A percentile compares a stretch with the other conserved stretches of the same genome.
These are phyloP conservation scores for Phoebastria nigripes DNA, from an alignment of 2,797 vertebrate genomes.

Conservation along the genomic window DNA sequence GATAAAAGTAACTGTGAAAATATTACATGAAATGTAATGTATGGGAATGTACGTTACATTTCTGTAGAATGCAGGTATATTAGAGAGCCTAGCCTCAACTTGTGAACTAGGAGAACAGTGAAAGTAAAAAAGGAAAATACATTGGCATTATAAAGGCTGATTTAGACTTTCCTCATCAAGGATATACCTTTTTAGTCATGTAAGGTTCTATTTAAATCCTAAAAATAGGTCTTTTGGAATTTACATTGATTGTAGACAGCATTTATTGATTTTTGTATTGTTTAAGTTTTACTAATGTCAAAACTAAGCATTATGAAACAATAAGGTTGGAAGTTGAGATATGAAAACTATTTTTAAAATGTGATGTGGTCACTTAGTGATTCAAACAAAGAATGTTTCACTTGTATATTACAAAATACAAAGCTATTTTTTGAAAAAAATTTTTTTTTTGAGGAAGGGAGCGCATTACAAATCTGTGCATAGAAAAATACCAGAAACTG, in stretches of 20 bases:
- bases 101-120: background rate
- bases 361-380: background rate
- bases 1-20: background rate
- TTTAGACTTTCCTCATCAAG: background rate
- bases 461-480: background rate
- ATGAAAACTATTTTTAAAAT: background rate
- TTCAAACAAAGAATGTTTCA: background rate
- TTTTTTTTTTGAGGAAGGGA: background rate
- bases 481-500: background rate
- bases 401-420: background rate
- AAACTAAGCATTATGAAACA: background rate
- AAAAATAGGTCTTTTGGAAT: background rate
- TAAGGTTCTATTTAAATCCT: background rate
- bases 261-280: background rate
- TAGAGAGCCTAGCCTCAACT: background rate
- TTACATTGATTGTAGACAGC: background rate
- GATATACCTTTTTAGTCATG: background rate
- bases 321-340: background rate
- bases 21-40: background rate
- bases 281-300: background rate
- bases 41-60: background rate
- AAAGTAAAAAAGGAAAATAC: background rate
- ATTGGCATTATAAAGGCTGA: background rate
- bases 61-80: background rate
- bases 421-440: background rate